These are phyloP conservation scores for Calephelis perditalis DNA, from an alignment of 2,888 invertebrate genomes.

Conservation along the genomic window DNA sequence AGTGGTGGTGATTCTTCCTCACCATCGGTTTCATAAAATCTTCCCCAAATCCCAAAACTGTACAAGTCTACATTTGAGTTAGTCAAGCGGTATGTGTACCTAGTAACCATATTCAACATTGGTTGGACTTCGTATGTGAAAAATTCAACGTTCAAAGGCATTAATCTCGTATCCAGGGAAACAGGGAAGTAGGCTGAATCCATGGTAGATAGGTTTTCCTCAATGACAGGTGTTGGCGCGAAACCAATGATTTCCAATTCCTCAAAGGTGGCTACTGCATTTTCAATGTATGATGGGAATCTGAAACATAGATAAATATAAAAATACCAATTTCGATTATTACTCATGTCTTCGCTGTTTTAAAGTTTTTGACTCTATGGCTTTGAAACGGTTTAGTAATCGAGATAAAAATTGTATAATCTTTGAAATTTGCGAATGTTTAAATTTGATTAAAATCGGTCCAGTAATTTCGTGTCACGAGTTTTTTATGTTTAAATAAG, in stretches of 20 bases:
- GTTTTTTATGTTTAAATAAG: too few relatives aligned
- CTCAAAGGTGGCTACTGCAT: conserved; percentile 62
- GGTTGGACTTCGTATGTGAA: conserved; percentile 40
- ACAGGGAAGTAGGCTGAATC: conserved; percentile 67
- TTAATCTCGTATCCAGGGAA: conserved; percentile 63
- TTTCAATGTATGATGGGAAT: conserved; percentile 53
- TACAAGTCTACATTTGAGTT: conserved; percentile 52
- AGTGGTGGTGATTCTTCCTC: conserved; percentile 41
- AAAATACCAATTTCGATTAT: too few relatives aligned
- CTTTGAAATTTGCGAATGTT: too few relatives aligned
- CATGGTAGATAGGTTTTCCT: conserved; percentile 39
- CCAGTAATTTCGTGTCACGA: too few relatives aligned
- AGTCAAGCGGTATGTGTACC: conserved; percentile 39
- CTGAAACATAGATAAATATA: conserved; percentile 40
- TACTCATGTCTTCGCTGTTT: too few relatives aligned
- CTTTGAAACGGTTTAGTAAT: too few relatives aligned
- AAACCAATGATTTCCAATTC: conserved; percentile 59
- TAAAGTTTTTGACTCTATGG: background rate
- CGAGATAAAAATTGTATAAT: too few relatives aligned
- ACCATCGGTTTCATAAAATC: conserved; percentile 65
- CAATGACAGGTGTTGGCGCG: conserved; percentile 49
- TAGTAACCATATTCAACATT: conserved; percentile 29
- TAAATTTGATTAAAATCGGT: too few relatives aligned
- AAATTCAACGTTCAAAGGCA: conserved; percentile 60
- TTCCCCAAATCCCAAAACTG: conserved; percentile 73